Base-by-base conservation (phyloP, 2,113 vertebrate species). In the Salvelinus namaycush region DNA sequence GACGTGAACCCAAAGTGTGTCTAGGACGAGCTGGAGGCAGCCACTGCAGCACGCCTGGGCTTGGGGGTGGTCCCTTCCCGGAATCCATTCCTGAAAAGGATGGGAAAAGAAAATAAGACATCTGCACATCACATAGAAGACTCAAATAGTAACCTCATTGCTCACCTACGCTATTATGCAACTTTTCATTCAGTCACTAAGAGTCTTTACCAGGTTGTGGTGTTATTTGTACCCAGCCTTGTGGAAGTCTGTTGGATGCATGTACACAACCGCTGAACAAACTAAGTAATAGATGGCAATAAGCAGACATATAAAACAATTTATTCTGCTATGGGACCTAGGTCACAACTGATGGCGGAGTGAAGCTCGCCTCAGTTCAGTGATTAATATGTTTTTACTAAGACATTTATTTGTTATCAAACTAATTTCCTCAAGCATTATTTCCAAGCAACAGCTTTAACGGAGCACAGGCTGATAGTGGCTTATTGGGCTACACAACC, bases 11-110 rank as follows among this genome's bases (percentile, higher is more conserved):
- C 88, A 94, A 91, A 77, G 80, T 73, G 76, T 91, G 88, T 93
- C 97, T 95, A 99, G 9, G 97, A 98, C 79, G 97, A 98, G 93
- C 96, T 97, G 90, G 97, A 98, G 69, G 97, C 95, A 59, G 96
- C 97, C 87, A 97, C 97, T 81, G 97, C 95, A 76, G 97, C 96
- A 75, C 97, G 95, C 87, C 95, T 95, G 87, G 98, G 98, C 89
- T 99, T 99, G 5, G 97, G 97, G 44, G 95, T 95, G 72, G 97
- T 99, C 79, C 98, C 98, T 93, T 99, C 97, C 90, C 97, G 93
- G 96, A 99, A 99, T 92, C 97, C 98, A 94, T 99, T 99, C 90
- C 97, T 99, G 88, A 1, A 83, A 76, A 79, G 1, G 75, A 70
- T 86, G 79, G 79, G 51, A 62, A 4, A 51, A 8, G 70, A 75